Evolutionary conservation across 2,113 vertebrate species (phyloP).

Genomic region (Morone chrysops): DNA sequence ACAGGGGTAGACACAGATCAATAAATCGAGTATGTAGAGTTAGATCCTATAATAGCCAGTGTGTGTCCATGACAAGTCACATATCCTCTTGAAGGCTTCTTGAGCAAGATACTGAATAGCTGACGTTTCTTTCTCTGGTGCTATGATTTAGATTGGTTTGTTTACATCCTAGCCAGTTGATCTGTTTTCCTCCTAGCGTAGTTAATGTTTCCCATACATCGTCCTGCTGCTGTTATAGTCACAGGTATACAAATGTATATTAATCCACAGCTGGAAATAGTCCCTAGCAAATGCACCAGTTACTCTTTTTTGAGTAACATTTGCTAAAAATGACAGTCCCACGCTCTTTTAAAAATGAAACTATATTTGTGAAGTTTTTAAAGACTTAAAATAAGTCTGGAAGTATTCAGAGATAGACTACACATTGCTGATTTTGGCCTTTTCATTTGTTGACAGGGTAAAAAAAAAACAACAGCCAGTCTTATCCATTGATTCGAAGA

Average conservation of each 20-base stretch:
- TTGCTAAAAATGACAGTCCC: no score
- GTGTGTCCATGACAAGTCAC: slow-evolving; percentile 14
- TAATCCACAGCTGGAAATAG: not conserved
- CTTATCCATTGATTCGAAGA: not conserved
- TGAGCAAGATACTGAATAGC: not conserved
- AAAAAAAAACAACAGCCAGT: no score
- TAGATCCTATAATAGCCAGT: slow-evolving; percentile 37
- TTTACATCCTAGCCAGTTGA: not conserved
- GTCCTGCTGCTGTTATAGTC: not conserved
- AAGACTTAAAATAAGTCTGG: not conserved
- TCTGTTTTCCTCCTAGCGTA: no score
- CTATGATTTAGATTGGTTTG: no score
- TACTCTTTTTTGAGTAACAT: no score
- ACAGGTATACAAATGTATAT: not conserved
- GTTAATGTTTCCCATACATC: not conserved
- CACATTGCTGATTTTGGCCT: no score
- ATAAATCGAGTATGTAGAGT: slow-evolving; percentile 51
- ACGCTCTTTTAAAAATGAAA: not conserved
- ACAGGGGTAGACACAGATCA: slow-evolving; percentile 42
- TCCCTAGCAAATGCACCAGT: not conserved
- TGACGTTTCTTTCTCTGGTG: not conserved
- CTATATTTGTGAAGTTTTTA: not conserved
- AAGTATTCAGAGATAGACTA: not conserved
- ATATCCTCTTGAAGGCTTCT: not conserved
- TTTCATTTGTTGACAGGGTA: no score